Evolutionary conservation across 2,113 vertebrate genomes (phyloP).

Genomic region (Cyphomyrus discorhynchus): DNA sequence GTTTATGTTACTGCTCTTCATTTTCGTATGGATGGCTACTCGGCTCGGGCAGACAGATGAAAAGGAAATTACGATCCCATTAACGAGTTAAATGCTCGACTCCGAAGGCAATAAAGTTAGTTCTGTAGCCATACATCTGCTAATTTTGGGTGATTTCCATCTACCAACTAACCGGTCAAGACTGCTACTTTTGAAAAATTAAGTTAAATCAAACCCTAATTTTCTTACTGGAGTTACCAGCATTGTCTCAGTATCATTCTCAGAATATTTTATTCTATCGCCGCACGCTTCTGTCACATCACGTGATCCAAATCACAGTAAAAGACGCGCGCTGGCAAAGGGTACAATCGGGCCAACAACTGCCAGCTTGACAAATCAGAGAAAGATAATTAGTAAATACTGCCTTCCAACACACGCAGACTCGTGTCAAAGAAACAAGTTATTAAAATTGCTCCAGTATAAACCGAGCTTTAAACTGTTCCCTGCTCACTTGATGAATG

Average conservation of each 20-base stretch:
- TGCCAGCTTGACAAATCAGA: constrained; percentile 9
- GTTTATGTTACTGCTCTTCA: neutral
- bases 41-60: neutral
- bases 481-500: neutral
- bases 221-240: neutral
- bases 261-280: constrained; percentile 15
- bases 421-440: neutral
- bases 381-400: neutral
- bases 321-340: constrained; percentile 1
- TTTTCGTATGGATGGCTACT: neutral
- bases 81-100: constrained; percentile 7
- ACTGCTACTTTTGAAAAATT: neutral
- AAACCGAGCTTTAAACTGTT: constrained; percentile 5
- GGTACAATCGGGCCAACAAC: neutral
- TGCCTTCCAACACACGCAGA: neutral
- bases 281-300: constrained; percentile 24
- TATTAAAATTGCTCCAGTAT: neutral
- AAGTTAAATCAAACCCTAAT: neutral
- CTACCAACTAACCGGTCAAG: constrained; percentile 16
- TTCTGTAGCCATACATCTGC: neutral
- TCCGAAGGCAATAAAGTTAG: neutral
- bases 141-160: neutral
- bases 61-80: neutral
- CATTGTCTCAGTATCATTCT: constrained; percentile 1
- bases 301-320: constrained; percentile 27